Percentiles rank a stretch among this genome's conserved stretches.
These are phyloP conservation scores for Petroica traversi DNA, from an alignment of 2,113 vertebrate genomes.

Conservation along the genomic window DNA sequence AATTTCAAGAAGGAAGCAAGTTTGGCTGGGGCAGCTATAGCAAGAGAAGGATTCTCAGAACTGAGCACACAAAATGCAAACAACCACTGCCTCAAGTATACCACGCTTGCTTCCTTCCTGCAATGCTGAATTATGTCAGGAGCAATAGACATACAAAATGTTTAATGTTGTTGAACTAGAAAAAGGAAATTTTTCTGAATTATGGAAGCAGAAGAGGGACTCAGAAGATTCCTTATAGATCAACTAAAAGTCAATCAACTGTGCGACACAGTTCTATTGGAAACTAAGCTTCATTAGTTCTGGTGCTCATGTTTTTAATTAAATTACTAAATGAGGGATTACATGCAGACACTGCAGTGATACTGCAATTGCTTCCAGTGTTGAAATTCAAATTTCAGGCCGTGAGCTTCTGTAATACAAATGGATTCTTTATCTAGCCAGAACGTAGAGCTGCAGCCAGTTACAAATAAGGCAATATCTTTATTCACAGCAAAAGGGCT, in stretches of 20 bases:
- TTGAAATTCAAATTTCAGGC: slow-evolving; percentile 49
- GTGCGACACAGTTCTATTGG: neutral
- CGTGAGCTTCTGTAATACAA: neutral
- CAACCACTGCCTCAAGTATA: no score
- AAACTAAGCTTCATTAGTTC: slow-evolving; percentile 42
- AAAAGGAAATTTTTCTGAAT: neutral
- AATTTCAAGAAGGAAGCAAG: neutral
- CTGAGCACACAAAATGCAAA: no score
- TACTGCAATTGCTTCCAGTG: slow-evolving; percentile 50
- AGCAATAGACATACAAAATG: neutral
- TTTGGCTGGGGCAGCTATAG: no score
- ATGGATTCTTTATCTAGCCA: neutral
- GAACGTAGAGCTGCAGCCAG: neutral
- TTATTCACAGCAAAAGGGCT: neutral
- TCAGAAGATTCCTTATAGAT: neutral
- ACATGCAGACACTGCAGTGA: neutral
- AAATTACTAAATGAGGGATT: slow-evolving; percentile 60
- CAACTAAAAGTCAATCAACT: neutral
- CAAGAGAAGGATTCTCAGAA: no score
- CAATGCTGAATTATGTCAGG: neutral
- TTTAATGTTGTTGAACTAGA: neutral
- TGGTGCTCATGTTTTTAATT: slow-evolving; percentile 51
- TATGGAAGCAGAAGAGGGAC: neutral
- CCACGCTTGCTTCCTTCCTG: neutral
- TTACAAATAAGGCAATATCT: neutral